Conservation (phyloP, 2,888 invertebrate species). For the Ernsta delagoae region DNA sequence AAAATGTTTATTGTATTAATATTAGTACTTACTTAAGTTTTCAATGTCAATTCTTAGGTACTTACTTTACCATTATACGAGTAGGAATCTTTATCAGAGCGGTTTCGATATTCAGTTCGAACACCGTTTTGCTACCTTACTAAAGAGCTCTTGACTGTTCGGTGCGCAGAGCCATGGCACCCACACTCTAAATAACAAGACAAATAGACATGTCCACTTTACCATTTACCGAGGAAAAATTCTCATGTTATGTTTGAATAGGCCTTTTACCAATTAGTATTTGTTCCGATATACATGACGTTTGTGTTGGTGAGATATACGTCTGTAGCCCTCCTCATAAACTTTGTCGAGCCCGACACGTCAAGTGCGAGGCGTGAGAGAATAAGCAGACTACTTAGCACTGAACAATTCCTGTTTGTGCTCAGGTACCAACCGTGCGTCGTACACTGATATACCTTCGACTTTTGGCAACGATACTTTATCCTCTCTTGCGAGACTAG, state of each 20-base stretch:
- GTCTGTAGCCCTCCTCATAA: conserved; percentile 64
- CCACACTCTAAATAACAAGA: conserved; percentile 81
- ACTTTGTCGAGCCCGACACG: conserved; percentile 61
- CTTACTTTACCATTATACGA: conserved; percentile 14
- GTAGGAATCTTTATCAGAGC: conserved; percentile 42
- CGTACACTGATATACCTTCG: conserved; percentile 54
- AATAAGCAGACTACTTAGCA: conserved; percentile 60
- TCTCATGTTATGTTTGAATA: conserved; percentile 81
- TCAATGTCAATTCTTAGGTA: too few relatives aligned
- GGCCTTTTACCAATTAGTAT: conserved; percentile 84
- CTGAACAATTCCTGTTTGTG: conserved; percentile 66
- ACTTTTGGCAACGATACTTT: conserved; percentile 45
- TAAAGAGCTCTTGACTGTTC: conserved; percentile 61
- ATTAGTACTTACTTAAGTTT: too few relatives aligned
- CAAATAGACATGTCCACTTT: conserved; percentile 82
- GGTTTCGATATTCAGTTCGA: conserved; percentile 45
- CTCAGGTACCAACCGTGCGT: conserved; percentile 54
- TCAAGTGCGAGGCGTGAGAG: conserved; percentile 61
- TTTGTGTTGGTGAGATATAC: conserved; percentile 61
- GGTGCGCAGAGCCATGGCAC: conserved; percentile 73
- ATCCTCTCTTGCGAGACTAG: background rate
- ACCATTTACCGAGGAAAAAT: conserved; percentile 83
- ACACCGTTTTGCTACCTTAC: conserved; percentile 56
- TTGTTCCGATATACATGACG: conserved; percentile 79
- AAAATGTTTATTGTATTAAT: too few relatives aligned